A percentile compares a stretch with the other conserved stretches of the same genome.
phyloP scores from a whole-genome alignment of 2,797 vertebrate genomes.

The Manis crassicaudata region DNA sequence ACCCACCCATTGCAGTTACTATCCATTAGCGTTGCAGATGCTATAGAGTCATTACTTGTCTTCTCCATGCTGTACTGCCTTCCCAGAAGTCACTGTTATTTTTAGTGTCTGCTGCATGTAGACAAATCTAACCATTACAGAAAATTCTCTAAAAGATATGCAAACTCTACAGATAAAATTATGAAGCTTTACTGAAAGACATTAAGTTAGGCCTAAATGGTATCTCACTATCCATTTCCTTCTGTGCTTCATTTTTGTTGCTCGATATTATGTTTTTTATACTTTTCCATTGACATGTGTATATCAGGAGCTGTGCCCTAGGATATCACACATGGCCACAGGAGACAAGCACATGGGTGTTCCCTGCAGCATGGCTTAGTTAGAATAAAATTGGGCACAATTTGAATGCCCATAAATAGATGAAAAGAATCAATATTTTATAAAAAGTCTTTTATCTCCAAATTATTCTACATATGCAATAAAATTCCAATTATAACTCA shows the following conservation, averaged over 20 bases:
- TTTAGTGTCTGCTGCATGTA: background rate
- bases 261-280: background rate
- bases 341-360: background rate
- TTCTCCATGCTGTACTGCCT: too few relatives aligned
- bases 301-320: background rate
- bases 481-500: background rate
- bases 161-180: background rate
- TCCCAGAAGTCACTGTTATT: background rate
- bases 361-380: background rate
- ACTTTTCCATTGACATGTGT: background rate
- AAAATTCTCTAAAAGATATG: background rate
- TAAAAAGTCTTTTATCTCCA: background rate
- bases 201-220: background rate
- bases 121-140: background rate
- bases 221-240: background rate
- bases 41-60: too few relatives aligned
- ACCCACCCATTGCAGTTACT: too few relatives aligned
- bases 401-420: background rate
- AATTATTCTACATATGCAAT: background rate
- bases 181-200: background rate
- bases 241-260: background rate
- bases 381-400: background rate
- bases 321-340: background rate
- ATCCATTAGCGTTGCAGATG: too few relatives aligned
- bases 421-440: background rate